Evolutionary conservation across 1,140 invertebrate species (phyloP).

Genomic region (Anoplophora glabripennis): DNA sequence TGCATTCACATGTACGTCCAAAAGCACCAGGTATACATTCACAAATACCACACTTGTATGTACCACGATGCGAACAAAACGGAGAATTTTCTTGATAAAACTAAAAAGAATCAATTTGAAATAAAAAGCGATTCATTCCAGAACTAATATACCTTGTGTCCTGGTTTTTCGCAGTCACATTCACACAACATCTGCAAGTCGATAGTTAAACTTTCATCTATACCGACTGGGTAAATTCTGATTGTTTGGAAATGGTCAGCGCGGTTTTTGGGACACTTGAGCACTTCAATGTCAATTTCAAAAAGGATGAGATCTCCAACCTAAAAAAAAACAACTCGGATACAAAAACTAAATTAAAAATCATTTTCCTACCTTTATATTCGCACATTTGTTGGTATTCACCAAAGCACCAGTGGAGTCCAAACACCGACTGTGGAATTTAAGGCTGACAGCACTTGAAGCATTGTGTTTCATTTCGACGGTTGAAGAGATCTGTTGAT

Average conservation of each 20-base stretch:
- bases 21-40: slow-evolving; percentile 62
- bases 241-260: slow-evolving; percentile 64
- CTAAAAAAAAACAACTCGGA: slow-evolving; percentile 48
- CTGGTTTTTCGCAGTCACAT: slow-evolving; percentile 66
- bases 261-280: slow-evolving; percentile 58
- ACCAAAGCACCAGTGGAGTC: slow-evolving; percentile 55
- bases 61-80: slow-evolving; percentile 54
- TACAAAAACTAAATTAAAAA: not conserved
- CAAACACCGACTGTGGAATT: slow-evolving; percentile 85
- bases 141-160: slow-evolving; percentile 45
- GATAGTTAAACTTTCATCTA: slow-evolving; percentile 69
- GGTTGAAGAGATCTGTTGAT: slow-evolving; percentile 83
- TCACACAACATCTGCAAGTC: slow-evolving; percentile 71
- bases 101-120: slow-evolving; percentile 28
- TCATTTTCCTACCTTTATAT: slow-evolving; percentile 52
- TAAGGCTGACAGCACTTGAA: slow-evolving; percentile 77
- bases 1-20: slow-evolving; percentile 71
- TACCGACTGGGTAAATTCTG: slow-evolving; percentile 71
- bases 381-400: slow-evolving; percentile 82
- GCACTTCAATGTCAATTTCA: slow-evolving; percentile 51
- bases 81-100: slow-evolving; percentile 47
- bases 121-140: not conserved
- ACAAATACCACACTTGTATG: slow-evolving; percentile 70
- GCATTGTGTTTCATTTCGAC: slow-evolving; percentile 92
- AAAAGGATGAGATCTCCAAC: slow-evolving; percentile 57